These are phyloP conservation scores for Anas platyrhynchos DNA, from an alignment of 2,113 vertebrate species.

Conservation along the genomic window DNA sequence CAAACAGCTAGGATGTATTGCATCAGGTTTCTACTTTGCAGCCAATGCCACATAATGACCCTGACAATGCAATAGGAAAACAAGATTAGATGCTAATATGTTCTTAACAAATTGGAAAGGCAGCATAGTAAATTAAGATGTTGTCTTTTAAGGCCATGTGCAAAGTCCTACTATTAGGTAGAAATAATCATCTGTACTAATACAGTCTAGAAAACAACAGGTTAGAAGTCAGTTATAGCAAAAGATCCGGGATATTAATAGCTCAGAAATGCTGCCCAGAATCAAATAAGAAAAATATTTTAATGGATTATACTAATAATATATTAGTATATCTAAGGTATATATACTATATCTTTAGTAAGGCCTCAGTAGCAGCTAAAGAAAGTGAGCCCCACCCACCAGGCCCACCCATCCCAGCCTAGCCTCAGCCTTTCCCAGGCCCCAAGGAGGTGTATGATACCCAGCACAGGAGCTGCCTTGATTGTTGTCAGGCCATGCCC, in stretches of 20 bases:
- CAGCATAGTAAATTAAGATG: not conserved
- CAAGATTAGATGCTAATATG: not conserved
- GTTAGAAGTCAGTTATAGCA: not conserved
- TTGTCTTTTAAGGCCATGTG: not conserved
- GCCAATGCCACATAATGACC: not conserved
- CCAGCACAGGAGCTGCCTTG: not conserved
- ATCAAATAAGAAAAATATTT: not conserved
- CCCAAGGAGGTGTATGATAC: accelerated
- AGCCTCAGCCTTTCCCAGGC: accelerated
- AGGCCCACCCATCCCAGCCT: accelerated
- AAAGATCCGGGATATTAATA: not conserved
- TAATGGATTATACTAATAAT: not conserved
- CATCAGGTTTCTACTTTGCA: not conserved
- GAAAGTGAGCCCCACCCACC: not conserved
- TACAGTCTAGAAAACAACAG: not conserved
- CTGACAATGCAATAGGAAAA: not conserved
- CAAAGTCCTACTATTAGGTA: not conserved
- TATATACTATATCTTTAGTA: not conserved
- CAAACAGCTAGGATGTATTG: not conserved
- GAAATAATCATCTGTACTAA: too few species aligned
- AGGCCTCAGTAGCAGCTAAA: not conserved
- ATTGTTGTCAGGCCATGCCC: not conserved
- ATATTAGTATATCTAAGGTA: not conserved
- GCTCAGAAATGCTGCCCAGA: not conserved
- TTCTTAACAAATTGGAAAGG: not conserved